Conservation (phyloP, 2,797 vertebrate genomes). For the Cyclura pinguis region DNA sequence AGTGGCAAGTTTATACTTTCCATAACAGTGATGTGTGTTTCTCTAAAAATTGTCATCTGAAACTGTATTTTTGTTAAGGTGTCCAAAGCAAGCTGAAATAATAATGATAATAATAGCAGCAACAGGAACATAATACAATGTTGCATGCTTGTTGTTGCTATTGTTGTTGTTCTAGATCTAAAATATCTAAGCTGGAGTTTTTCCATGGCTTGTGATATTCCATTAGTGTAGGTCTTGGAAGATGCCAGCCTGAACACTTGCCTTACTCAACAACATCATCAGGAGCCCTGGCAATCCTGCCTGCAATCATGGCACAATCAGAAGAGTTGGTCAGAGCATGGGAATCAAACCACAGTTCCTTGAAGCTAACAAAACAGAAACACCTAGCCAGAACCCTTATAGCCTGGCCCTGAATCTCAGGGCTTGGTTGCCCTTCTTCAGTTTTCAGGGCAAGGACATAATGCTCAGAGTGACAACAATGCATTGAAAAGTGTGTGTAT, state of each 20-base stretch:
- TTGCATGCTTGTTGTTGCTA: no score
- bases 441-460: no score
- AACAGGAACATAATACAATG: no score
- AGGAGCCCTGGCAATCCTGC: neutral
- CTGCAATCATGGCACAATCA: neutral
- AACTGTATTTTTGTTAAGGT: constrained; percentile 54
- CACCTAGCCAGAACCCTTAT: neutral
- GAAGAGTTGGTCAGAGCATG: neutral
- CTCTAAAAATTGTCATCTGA: constrained; percentile 57
- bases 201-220: neutral
- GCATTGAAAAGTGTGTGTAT: no score
- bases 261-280: neutral
- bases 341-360: neutral
- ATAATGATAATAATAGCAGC: constrained; percentile 18
- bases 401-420: neutral
- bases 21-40: constrained; percentile 65
- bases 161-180: neutral
- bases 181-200: neutral
- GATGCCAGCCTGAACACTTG: neutral
- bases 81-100: constrained; percentile 61
- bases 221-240: neutral
- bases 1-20: constrained; percentile 57
- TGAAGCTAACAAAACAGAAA: neutral
- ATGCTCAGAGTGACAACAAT: no score
- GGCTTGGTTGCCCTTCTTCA: no score